phyloP scores from a whole-genome alignment of 2,888 invertebrate species.

The Trachelus stipa region DNA sequence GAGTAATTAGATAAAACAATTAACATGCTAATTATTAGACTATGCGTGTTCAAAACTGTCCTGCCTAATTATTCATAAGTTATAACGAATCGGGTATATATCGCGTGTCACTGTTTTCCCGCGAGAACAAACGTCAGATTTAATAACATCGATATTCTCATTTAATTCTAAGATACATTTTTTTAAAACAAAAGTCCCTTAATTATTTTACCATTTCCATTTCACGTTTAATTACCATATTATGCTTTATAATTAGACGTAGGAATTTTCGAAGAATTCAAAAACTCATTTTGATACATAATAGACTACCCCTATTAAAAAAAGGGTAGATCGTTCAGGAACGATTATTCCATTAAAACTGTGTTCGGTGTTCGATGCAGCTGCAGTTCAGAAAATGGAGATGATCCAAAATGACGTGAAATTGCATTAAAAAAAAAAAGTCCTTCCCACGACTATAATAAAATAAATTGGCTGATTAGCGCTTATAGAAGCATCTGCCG shows the following conservation, averaged over 20 bases:
- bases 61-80: constrained; percentile 36
- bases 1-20: constrained; percentile 43
- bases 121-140: constrained; percentile 39
- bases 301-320: background rate
- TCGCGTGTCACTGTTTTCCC: constrained; percentile 32
- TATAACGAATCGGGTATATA: constrained; percentile 31
- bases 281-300: background rate
- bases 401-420: constrained; percentile 18
- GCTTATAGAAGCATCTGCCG: constrained; percentile 39
- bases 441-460: constrained; percentile 34
- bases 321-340: background rate
- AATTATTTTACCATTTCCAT: background rate
- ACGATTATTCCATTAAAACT: background rate
- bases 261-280: background rate
- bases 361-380: constrained; percentile 23
- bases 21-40: constrained; percentile 39
- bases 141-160: constrained; percentile 44
- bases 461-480: constrained; percentile 51
- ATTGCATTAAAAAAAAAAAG: constrained; percentile 26
- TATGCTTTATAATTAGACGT: background rate
- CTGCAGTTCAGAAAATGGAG: constrained; percentile 37
- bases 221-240: background rate
- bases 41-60: constrained; percentile 28
- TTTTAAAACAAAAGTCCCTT: background rate
- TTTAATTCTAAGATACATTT: background rate